These are phyloP conservation scores for Plumapathes pennacea DNA, from an alignment of 92 coral and sea anemone genomes.

Conservation along the genomic window DNA sequence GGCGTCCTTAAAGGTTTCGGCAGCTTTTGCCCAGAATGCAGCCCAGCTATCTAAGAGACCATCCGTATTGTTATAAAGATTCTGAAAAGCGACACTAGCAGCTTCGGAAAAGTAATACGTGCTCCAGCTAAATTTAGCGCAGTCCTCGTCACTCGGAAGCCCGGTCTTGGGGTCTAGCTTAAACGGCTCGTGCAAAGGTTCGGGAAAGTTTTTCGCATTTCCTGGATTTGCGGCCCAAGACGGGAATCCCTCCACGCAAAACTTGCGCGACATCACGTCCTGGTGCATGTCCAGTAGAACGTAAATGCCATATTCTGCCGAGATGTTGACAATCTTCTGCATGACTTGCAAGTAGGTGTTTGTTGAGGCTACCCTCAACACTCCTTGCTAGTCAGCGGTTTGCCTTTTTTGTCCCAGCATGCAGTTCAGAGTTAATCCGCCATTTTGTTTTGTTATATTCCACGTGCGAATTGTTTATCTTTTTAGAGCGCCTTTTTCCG, in stretches of 20 bases:
- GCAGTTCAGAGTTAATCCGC: too few relatives aligned
- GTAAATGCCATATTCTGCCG: constrained; percentile 87
- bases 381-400: too few relatives aligned
- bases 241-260: constrained; percentile 96
- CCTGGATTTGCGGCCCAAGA: constrained; percentile 91
- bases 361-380: too few relatives aligned
- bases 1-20: constrained; percentile 69
- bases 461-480: too few relatives aligned
- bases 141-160: constrained; percentile 78
- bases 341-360: constrained; percentile 81
- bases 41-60: constrained; percentile 92
- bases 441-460: too few relatives aligned
- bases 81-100: constrained; percentile 88
- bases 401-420: too few relatives aligned
- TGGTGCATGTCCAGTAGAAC: constrained; percentile 94
- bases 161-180: constrained; percentile 73
- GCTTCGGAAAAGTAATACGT: constrained; percentile 87
- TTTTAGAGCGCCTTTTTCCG: too few relatives aligned
- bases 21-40: constrained; percentile 89
- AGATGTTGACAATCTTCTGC: constrained; percentile 68
- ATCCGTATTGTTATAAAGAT: constrained; percentile 81
- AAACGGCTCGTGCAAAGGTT: constrained; percentile 86
- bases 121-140: constrained; percentile 81
- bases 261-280: constrained; percentile 87
- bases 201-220: constrained; percentile 72